Evolutionary conservation across 2,113 vertebrate species (phyloP).

Genomic region (Macheiramphus alcinus): DNA sequence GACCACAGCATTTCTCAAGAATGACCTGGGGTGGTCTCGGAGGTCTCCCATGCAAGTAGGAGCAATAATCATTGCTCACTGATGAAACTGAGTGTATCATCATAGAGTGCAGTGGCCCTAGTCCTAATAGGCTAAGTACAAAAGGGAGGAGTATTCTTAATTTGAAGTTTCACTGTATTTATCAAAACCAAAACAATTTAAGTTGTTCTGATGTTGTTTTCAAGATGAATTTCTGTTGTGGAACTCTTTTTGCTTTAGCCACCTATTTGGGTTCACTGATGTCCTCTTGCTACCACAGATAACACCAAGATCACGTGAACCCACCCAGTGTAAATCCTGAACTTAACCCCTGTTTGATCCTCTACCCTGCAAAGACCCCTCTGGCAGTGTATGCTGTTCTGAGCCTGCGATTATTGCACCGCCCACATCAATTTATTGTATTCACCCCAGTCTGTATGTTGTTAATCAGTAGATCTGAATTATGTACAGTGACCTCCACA

Average conservation of each 20-base stretch:
- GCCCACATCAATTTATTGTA: not conserved
- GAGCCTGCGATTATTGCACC: not conserved
- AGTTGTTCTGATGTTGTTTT: not conserved
- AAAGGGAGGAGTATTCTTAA: not conserved
- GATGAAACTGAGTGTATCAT: not conserved
- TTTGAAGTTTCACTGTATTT: not conserved
- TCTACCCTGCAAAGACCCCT: not conserved
- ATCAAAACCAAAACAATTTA: not conserved
- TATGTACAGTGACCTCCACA: not conserved
- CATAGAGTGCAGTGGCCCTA: not conserved
- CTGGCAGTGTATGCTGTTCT: not conserved
- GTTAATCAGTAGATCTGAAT: not conserved
- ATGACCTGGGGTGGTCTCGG: not conserved
- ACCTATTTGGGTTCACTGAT: not conserved
- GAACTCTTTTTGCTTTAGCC: not conserved
- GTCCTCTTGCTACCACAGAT: not conserved
- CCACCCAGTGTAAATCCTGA: not conserved
- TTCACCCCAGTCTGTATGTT: not conserved
- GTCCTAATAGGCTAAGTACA: not conserved
- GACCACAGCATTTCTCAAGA: not conserved
- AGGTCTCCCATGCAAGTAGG: not conserved
- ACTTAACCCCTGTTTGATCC: not conserved
- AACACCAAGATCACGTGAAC: not conserved
- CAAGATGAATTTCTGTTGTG: not conserved
- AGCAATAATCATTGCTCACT: not conserved